Base-by-base conservation (phyloP, 2,113 vertebrate species). In the Dipodomys ordii region DNA sequence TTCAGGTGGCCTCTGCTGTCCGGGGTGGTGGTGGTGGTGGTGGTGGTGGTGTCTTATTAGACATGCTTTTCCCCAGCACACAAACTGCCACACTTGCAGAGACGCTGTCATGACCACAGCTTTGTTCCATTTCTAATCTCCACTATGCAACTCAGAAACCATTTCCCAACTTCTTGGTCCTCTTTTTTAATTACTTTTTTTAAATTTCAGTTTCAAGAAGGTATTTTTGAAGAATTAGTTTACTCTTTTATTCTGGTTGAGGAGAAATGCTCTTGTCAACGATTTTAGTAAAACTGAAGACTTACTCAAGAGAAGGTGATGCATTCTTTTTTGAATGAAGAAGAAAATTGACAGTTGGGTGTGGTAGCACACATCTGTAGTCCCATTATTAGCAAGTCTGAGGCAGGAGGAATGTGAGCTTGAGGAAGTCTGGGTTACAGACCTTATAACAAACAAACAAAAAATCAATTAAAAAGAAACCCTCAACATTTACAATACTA, bases 151-250 rank as follows among this genome's bases (percentile, higher is more conserved):
- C 32, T 74, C 35, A 22, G 39, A 76, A 72, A 81, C 28, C 30
- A 83, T 44, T 89, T 79, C 87, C n/a, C 69, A 62, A 25, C 60
- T 83, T 83, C 49, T 84, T 60, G n/a, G 46, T 64, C 6, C 7
- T 87, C 81, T 39, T 28, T 62, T 79, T 9, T 39, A 83, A 89
- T 76, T 20, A 13, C 39, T 39, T 39, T 49, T 49, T 49, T 49
- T 57, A 2, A 15, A 13, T 57, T 57, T 57, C 18, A 57, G 53
- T 13, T 80, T 49, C 0, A 2, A 18, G 57, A 86, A 64, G 20
- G 20, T 67, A 32, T 86, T 90, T 84, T 88, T 72, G 19, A 93
- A 88, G 57, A 86, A 74, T 81, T 72, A 86, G 44, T 72, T 8
- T 1, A 6, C 86, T 83, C 76, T 27, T 86, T 18, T 71, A 83